phyloP scores from a whole-genome alignment of 2,888 invertebrate species.

The Malthinus flaveolus region DNA sequence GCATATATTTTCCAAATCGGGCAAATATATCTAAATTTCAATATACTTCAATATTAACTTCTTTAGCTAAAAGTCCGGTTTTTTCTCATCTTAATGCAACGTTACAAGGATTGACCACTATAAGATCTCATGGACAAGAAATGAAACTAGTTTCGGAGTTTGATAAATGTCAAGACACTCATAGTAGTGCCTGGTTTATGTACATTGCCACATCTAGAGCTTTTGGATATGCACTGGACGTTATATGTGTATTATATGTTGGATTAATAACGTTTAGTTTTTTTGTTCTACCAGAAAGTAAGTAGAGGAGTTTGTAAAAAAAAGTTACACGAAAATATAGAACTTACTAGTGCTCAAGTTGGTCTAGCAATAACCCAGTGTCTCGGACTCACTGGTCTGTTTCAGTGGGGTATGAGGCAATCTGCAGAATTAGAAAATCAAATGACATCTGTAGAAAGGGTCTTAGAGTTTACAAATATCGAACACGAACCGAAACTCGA shows the following conservation, averaged over 20 bases:
- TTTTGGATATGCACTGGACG: conserved; percentile 74
- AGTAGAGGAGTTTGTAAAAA: background rate
- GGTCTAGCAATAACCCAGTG: conserved; percentile 61
- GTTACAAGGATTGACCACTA: conserved; percentile 73
- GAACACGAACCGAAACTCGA: conserved; percentile 53
- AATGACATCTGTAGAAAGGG: conserved; percentile 68
- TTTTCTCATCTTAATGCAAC: conserved; percentile 74
- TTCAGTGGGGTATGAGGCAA: conserved; percentile 71
- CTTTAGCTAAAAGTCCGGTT: conserved; percentile 73
- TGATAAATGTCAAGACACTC: conserved; percentile 62
- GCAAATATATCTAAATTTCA: background rate
- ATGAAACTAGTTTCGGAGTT: conserved; percentile 62
- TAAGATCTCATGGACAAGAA: conserved; percentile 68
- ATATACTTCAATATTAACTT: conserved; percentile 6
- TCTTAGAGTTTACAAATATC: conserved; percentile 64
- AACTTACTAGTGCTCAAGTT: conserved; percentile 53
- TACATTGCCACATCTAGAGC: conserved; percentile 67
- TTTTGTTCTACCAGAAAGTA: conserved; percentile 49
- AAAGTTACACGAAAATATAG: conserved; percentile 14
- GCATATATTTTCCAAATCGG: too few relatives aligned
- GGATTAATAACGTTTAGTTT: conserved; percentile 66
- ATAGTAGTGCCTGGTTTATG: conserved; percentile 74
- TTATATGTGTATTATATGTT: conserved; percentile 69
- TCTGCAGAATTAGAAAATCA: conserved; percentile 68
- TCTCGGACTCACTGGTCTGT: conserved; percentile 56